These are phyloP conservation scores for Microctenopoma steveboyesi DNA, from an alignment of 2,797 vertebrate genomes.

Conservation along the genomic window DNA sequence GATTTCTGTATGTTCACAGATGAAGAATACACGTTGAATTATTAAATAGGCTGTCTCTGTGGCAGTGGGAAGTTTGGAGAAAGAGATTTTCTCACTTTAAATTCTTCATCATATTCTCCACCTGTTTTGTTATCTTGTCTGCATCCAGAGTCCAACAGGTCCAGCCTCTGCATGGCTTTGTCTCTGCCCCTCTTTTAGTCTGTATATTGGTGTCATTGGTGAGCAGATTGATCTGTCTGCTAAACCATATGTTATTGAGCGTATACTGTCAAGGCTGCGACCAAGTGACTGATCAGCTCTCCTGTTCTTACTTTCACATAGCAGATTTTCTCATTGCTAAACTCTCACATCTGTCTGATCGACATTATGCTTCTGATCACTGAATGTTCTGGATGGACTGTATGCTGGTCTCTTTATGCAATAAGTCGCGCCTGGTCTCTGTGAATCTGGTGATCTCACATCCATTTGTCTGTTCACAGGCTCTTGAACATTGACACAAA, in stretches of 20 bases:
- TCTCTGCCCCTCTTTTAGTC: constrained; percentile 1
- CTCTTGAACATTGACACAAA: constrained; percentile 43
- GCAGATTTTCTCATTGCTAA: constrained; percentile 7
- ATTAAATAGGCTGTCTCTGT: constrained; percentile 25
- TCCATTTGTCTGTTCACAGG: constrained; percentile 34
- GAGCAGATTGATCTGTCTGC: constrained; percentile 5
- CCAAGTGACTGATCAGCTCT: constrained; percentile 16
- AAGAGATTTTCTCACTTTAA: constrained; percentile 15
- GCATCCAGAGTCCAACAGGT: neutral
- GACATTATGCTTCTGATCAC: constrained; percentile 21
- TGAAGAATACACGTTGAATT: constrained; percentile 35
- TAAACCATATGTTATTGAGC: neutral
- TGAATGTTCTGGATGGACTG: neutral
- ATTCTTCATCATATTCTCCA: neutral
- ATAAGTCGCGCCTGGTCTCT: constrained; percentile 19
- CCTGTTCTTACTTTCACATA: constrained; percentile 14
- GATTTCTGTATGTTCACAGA: constrained; percentile 8
- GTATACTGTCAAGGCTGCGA: constrained; percentile 4
- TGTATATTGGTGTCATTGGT: neutral
- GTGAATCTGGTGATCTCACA: constrained; percentile 36
- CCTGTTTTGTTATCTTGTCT: constrained; percentile 3
- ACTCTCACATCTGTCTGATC: constrained; percentile 2
- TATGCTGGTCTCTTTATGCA: neutral
- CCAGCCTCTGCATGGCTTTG: neutral
- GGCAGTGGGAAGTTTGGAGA: constrained; percentile 7